These are phyloP conservation scores for Acanthornis magna DNA, from an alignment of 2,797 vertebrate species.

Conservation along the genomic window DNA sequence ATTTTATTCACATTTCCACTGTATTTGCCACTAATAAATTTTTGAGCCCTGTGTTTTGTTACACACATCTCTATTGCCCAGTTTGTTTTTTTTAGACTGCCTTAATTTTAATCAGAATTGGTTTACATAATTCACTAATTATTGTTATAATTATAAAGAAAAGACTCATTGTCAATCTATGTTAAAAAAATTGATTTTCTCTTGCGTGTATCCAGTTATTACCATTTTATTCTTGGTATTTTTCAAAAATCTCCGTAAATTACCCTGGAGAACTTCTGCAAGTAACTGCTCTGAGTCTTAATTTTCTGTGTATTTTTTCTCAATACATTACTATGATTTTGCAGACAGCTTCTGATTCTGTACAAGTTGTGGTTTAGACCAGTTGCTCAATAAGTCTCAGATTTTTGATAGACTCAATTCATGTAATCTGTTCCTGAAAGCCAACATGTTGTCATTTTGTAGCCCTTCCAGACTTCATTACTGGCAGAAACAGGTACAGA, in stretches of 20 bases:
- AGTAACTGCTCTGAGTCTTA: not conserved
- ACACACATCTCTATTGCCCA: not conserved
- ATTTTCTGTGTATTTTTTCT: not conserved
- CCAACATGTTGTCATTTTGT: not conserved
- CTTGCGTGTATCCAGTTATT: not conserved
- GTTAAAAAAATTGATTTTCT: not conserved
- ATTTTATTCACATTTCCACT: not conserved
- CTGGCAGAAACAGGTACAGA: not conserved
- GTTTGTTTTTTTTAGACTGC: not conserved
- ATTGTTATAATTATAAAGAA: not conserved
- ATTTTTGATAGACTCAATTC: not conserved
- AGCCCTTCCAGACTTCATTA: not conserved
- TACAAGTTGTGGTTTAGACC: not conserved
- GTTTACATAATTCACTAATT: not conserved
- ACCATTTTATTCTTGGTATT: not conserved
- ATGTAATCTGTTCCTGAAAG: not conserved
- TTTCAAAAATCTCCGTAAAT: not conserved
- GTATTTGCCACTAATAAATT: not conserved
- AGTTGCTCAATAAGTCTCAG: not conserved
- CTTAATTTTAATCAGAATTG: not conserved
- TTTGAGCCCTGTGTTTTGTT: not conserved
- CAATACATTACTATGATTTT: not conserved
- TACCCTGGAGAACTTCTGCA: not conserved
- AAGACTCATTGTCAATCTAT: not conserved
- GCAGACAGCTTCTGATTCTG: not conserved